Percentiles rank a stretch among this genome's conserved stretches.
These are phyloP conservation scores for Chaenocephalus aceratus DNA, from an alignment of 2,113 vertebrate species.

Conservation along the genomic window DNA sequence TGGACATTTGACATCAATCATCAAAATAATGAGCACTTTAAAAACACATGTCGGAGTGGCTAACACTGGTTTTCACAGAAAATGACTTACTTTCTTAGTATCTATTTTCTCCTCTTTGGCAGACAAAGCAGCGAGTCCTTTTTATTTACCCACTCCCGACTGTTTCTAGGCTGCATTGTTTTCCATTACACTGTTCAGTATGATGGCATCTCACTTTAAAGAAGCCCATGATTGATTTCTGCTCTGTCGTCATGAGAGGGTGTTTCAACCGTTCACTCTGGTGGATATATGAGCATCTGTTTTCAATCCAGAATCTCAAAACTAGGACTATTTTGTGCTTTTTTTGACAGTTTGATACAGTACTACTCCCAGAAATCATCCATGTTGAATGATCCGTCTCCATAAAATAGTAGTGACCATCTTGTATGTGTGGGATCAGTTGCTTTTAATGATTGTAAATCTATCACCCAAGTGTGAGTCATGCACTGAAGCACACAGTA, in stretches of 20 bases:
- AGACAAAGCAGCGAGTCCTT: constrained; percentile 2
- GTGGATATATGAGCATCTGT: constrained; percentile 50
- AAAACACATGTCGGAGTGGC: too few species aligned
- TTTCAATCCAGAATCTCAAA: constrained; percentile 32
- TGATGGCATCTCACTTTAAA: constrained; percentile 18
- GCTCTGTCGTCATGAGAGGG: constrained; percentile 27
- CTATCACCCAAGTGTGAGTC: constrained; percentile 5
- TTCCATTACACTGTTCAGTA: constrained; percentile 28
- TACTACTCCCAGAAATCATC: constrained; percentile 25
- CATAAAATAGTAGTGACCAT: constrained; percentile 12
- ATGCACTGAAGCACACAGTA: not conserved
- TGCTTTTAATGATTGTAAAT: constrained; percentile 27
- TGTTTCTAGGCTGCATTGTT: constrained; percentile 22
- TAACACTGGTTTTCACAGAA: constrained; percentile 1
- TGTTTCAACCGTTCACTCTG: constrained; percentile 21
- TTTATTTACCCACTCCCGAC: constrained; percentile 3
- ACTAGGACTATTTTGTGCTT: not conserved
- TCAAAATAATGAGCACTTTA: not conserved
- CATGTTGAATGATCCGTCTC: constrained; percentile 23
- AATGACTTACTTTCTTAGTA: constrained; percentile 1
- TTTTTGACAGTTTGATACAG: constrained; percentile 34
- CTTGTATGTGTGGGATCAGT: constrained; percentile 6
- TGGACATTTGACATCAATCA: too few species aligned
- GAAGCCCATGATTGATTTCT: constrained; percentile 25
- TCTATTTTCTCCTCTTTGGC: not conserved